These are phyloP conservation scores for Montipora capitata DNA, from an alignment of 92 coral and sea anemone genomes.

Conservation along the genomic window DNA sequence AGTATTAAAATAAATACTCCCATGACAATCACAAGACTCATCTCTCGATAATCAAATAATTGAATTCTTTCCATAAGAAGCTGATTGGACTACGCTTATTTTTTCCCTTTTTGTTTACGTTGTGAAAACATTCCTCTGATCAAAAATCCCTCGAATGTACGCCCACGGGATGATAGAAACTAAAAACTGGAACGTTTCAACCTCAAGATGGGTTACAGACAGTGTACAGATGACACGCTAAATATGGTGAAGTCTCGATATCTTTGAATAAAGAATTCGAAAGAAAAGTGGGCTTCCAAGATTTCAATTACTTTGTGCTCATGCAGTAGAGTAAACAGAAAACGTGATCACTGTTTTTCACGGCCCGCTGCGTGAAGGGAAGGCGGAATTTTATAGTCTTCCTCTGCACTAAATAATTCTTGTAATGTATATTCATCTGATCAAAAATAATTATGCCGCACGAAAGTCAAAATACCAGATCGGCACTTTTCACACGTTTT, in stretches of 20 bases:
- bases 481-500: background rate
- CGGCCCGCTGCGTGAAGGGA: conserved; percentile 23
- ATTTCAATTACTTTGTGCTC: background rate
- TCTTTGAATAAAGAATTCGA: background rate
- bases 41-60: background rate
- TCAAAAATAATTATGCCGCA: background rate
- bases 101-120: background rate
- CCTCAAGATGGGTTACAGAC: background rate
- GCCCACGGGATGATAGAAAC: conserved; percentile 2
- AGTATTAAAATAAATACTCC: background rate
- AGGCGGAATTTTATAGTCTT: conserved; percentile 48
- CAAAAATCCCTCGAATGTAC: background rate
- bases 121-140: conserved; percentile 13
- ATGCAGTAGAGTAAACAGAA: background rate
- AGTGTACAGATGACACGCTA: background rate
- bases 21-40: background rate
- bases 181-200: too few relatives aligned
- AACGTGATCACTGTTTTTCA: background rate
- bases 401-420: background rate
- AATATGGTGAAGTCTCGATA: background rate
- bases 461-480: background rate
- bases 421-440: background rate
- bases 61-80: background rate
- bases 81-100: background rate
- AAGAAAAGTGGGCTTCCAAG: background rate